phyloP scores from a whole-genome alignment of 2,113 vertebrate genomes.

The Psilopsiagon aymara region DNA sequence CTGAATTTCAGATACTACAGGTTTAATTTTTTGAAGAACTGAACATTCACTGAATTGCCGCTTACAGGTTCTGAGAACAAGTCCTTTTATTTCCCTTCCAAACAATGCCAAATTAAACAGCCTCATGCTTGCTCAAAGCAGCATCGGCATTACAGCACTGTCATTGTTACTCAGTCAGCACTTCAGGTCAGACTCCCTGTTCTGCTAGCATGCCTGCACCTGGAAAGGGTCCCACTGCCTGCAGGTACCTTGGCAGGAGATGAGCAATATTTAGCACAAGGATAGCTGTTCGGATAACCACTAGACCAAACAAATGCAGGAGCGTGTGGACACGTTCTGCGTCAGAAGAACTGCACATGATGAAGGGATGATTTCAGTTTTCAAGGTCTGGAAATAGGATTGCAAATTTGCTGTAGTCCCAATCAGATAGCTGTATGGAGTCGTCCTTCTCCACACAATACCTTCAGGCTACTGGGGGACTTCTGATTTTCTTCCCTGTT shows the following conservation, averaged over 20 bases:
- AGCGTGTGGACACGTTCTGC: neutral
- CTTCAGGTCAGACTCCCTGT: neutral
- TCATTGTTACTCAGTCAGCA: neutral
- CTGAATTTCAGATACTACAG: neutral
- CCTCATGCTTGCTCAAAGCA: neutral
- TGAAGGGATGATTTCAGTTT: neutral
- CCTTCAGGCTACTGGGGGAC: neutral
- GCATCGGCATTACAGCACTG: neutral
- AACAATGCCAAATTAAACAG: neutral
- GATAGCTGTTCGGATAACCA: neutral
- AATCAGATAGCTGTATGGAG: neutral
- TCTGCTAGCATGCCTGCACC: neutral
- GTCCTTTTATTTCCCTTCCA: neutral
- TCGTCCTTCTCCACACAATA: neutral
- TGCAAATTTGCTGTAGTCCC: neutral
- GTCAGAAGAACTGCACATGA: neutral
- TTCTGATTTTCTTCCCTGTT: neutral
- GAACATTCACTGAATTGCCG: neutral
- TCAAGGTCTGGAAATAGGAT: neutral
- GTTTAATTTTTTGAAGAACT: neutral
- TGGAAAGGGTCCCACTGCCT: neutral
- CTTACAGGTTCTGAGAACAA: neutral
- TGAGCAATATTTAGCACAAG: neutral
- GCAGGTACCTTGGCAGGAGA: neutral
- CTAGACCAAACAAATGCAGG: neutral